These are phyloP conservation scores for Alectura lathami DNA, from an alignment of 2,113 vertebrate genomes.

Conservation along the genomic window DNA sequence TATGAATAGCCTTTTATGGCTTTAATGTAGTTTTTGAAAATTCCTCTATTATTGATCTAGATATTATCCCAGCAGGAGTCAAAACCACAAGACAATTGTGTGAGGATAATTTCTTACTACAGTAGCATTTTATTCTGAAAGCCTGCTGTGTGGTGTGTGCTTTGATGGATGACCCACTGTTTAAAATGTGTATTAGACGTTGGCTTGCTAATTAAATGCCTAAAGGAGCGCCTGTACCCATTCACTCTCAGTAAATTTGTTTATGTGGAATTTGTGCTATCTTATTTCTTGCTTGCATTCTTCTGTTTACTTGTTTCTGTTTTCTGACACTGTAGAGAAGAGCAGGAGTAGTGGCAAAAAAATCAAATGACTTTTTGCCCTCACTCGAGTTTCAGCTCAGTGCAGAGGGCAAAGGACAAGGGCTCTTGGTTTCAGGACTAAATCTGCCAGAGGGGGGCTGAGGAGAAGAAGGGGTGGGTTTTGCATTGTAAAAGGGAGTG, in stretches of 20 bases:
- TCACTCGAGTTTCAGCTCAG: background rate
- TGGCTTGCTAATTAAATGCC: constrained; percentile 75
- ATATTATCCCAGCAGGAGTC: constrained; percentile 78
- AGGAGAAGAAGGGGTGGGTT: background rate
- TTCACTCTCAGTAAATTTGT: constrained; percentile 22
- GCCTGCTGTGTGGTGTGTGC: constrained; percentile 69
- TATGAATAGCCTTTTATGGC: constrained; percentile 69
- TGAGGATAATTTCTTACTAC: constrained; percentile 77
- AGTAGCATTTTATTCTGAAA: constrained; percentile 73
- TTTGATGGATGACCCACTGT: constrained; percentile 75
- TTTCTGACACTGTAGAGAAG: background rate
- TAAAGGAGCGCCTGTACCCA: constrained; percentile 52
- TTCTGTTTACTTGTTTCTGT: background rate
- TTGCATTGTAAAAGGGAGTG: background rate
- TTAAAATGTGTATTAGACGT: constrained; percentile 71
- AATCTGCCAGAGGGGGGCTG: background rate
- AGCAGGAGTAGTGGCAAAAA: background rate
- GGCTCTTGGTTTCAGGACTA: background rate
- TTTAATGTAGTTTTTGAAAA: constrained; percentile 78
- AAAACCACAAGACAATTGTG: constrained; percentile 74
- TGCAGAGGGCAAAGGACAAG: background rate
- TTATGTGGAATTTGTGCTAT: constrained; percentile 35
- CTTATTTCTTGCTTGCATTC: constrained; percentile 30
- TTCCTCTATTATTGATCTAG: constrained; percentile 77
- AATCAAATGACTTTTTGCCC: background rate